These are phyloP conservation scores for Ectemnius continuus DNA, from an alignment of 2,888 invertebrate genomes.

Conservation along the genomic window DNA sequence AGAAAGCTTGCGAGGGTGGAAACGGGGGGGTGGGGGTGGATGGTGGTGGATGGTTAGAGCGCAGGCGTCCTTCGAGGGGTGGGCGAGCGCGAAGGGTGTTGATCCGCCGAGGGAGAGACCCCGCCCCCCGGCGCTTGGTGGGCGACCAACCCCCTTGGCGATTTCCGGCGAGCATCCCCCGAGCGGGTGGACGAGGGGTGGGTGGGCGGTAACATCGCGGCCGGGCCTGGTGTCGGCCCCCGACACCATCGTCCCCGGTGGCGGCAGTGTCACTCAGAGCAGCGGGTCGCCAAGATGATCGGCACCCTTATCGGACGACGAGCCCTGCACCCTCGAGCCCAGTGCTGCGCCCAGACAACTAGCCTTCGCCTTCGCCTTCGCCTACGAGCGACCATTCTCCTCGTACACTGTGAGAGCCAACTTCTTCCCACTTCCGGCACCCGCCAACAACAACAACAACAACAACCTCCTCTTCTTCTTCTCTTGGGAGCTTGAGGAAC, in stretches of 20 bases:
- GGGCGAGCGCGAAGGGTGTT: constrained; percentile 42
- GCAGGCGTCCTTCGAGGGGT: constrained; percentile 56
- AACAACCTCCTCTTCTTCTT: neutral
- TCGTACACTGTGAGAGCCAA: neutral
- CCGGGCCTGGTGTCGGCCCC: constrained; percentile 14
- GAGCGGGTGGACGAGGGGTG: neutral
- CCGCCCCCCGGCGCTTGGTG: constrained; percentile 34
- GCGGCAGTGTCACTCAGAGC: constrained; percentile 68
- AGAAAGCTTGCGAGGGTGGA: too few species aligned
- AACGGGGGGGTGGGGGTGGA: too few species aligned
- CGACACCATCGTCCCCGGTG: constrained; percentile 34
- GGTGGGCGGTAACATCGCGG: constrained; percentile 10
- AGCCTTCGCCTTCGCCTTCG: too few species aligned
- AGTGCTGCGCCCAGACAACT: constrained; percentile 28
- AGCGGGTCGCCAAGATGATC: constrained; percentile 71
- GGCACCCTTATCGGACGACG: constrained; percentile 54
- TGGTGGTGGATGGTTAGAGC: too few species aligned
- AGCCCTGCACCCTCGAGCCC: constrained; percentile 28
- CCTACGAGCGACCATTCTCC: constrained; percentile 12
- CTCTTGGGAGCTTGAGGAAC: neutral
- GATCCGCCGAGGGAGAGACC: constrained; percentile 24
- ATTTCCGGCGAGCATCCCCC: constrained; percentile 8
- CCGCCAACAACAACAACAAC: neutral
- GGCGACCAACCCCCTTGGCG: constrained; percentile 45
- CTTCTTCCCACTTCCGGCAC: neutral